phyloP scores from a whole-genome alignment of 2,797 vertebrate species.

The Falco novaeseelandiae region DNA sequence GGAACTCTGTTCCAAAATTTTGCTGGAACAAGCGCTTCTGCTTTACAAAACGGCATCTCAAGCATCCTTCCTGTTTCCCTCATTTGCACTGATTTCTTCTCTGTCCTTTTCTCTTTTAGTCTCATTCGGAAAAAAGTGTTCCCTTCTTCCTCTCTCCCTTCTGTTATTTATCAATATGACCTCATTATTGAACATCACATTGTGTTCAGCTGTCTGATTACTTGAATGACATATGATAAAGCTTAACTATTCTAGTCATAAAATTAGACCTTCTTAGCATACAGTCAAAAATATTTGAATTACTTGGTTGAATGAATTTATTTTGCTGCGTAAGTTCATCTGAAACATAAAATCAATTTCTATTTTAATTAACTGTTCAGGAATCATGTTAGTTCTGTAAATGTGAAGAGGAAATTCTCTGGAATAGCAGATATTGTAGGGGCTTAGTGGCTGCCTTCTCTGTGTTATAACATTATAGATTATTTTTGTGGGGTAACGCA shows the following conservation, averaged over 20 bases:
- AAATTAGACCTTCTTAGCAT: neutral
- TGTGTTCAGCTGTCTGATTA: neutral
- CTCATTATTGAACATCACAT: neutral
- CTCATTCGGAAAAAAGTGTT: neutral
- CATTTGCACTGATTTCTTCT: neutral
- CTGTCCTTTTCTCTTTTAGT: neutral
- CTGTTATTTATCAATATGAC: neutral
- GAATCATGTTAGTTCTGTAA: neutral
- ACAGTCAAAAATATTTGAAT: neutral
- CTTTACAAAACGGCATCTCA: neutral
- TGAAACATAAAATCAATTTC: conserved; percentile 5
- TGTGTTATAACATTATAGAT: neutral
- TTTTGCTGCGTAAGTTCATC: neutral
- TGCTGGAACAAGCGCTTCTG: neutral
- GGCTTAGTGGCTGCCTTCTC: neutral
- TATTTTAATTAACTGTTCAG: conserved; percentile 1
- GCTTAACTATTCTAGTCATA: neutral
- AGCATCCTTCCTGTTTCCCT: neutral
- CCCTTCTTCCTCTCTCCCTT: neutral
- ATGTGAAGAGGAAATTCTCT: neutral
- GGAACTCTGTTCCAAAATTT: neutral
- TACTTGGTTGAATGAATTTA: neutral
- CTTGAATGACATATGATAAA: neutral
- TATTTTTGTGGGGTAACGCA: neutral
- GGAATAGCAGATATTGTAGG: neutral